A percentile compares a stretch with the other conserved stretches of the same genome.
Conservation (phyloP, 1,140 invertebrate species). For the Brachionus rotundiformis region DNA sequence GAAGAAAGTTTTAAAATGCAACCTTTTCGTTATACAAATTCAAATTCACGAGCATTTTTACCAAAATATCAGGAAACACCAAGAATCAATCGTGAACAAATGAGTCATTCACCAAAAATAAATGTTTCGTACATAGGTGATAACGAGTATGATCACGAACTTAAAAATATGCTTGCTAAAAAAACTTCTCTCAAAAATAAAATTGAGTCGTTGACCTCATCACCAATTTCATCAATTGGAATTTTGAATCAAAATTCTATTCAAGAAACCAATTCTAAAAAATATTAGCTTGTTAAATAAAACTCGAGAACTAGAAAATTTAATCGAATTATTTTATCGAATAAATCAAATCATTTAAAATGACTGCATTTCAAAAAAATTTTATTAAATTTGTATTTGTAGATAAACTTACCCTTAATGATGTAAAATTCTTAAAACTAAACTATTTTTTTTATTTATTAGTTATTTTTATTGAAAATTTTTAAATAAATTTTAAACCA, state of each 20-base stretch:
- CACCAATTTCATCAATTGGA: constrained; percentile 13
- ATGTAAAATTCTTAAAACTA: no score
- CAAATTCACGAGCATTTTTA: not conserved
- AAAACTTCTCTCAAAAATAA: not conserved
- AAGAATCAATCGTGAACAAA: not conserved
- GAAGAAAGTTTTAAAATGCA: constrained; percentile 30
- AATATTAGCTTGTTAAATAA: no score
- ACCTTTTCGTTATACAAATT: constrained; percentile 12
- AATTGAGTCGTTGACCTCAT: constrained; percentile 1
- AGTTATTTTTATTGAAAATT: no score
- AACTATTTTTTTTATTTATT: no score
- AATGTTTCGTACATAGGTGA: constrained; percentile 13
- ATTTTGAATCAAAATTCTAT: not conserved
- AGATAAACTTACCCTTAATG: no score
- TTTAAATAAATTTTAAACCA: no score
- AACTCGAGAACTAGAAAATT: no score
- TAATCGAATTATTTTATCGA: no score
- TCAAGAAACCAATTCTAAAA: not conserved
- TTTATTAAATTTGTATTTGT: no score
- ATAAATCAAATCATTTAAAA: no score
- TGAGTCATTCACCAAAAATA: constrained; percentile 6
- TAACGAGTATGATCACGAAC: not conserved
- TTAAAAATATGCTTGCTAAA: constrained; percentile 12
- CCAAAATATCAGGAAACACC: not conserved
- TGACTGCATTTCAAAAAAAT: no score